Evolutionary conservation across 2,888 invertebrate genomes (phyloP), one percentile per base, ranked within the genome.

Genomic region (Cataglyphis livida): DNA sequence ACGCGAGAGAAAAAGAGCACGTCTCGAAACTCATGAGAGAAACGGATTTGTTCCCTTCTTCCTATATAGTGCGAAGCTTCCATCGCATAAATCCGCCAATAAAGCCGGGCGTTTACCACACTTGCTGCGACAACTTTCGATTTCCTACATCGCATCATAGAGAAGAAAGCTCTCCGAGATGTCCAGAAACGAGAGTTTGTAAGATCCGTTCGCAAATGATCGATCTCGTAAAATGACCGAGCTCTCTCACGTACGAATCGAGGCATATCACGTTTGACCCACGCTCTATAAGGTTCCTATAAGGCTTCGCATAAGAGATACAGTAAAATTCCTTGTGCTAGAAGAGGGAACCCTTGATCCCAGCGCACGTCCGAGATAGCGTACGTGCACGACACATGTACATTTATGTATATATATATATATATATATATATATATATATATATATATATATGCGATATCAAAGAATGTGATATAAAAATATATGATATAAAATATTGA

Each of bases 181-280:
- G 64, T 64, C 64, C 74, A 21, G 15, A 15, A n/a, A 41, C 2
- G 41, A 18, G 44, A 28, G 21, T 48, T 12, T 21, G 44, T 21
- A 64, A 75, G 64, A 74, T 21, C 28, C 44, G 44, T 64, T 75
- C 48, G 64, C 74, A 75, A 75, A 75, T 75, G 74, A 75, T 75
- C 74, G 74, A 75, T 79, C 74, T 71, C 41, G 59, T 48, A 64
- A 71, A 79, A 79, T 71, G 78, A 12, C 28, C n/a, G 10, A 25
- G 44, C 62, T 48, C 32, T 12, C 44, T 74, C 74, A 75, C 64
- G 64, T 75, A 75, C 48, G 64, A 64, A 75, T 75, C 21, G 44
- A 75, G 48, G 64, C 64, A 2, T 28, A n/a, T 51, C 51, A 75
- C 74, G 74, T 75, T n/a, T 64, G 64, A 64, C 21, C 44, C 44